Evolutionary conservation across 1,140 invertebrate genomes (phyloP), one percentile per base, ranked within the genome.

Genomic region (Coenobita brevimanus): DNA sequence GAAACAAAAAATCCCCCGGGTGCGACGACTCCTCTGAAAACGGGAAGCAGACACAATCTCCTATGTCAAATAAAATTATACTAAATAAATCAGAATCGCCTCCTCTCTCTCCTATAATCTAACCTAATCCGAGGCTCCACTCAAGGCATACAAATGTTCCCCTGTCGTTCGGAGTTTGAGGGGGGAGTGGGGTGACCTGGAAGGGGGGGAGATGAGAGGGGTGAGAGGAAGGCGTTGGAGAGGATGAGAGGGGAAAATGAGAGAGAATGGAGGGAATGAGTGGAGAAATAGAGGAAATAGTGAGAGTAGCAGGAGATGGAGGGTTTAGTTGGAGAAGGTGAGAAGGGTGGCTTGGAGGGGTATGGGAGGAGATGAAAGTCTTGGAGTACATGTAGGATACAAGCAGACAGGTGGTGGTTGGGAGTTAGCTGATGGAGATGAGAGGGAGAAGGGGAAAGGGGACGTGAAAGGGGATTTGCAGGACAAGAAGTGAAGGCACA

Each of bases 71-170:
- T 64, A 41, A 36, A 62, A 62, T 80, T 38, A 80, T 80, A 62
- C 78, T 50, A 46, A 69, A 82, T n/a, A 82, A 82, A 82, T 82
- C 64, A 36, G 50, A 82, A 71, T 82, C 80, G 33, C 46, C 36
- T 41, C 43, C 64, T 50, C 67, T 71, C 30, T 82, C 30, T 4
- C 21, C 30, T 82, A 69, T 82, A 82, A 82, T 69, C 62, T 82
- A 67, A 69, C 17, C 41, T 82, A 82, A 82, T 82, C 80, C 64
- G 1, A 27, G 57, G n/a, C 38, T 69, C 41, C 80, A 54, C 80
- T 82, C 80, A 71, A 82, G 80, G 80, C 64, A 71, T 50, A 82
- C 80, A 71, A 82, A 82, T 82, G 80, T 82, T 82, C 67, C 38
- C 80, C 80, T 82, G 80, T 69, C 64, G 62, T 71, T 60, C 57